Evolutionary conservation across 1,140 invertebrate genomes (phyloP).

Genomic region (Drosophila sp.): DNA sequence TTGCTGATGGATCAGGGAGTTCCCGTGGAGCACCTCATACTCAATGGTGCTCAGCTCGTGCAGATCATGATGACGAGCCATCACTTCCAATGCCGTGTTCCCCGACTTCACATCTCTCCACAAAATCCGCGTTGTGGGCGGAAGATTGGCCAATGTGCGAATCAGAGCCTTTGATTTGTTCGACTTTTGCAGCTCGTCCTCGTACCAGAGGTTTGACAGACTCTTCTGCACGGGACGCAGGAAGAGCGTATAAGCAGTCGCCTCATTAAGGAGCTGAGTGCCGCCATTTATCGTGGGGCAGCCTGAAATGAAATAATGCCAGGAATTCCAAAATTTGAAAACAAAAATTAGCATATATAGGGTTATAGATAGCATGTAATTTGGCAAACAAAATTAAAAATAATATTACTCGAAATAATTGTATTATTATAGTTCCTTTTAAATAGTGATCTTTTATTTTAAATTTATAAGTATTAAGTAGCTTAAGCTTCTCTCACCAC

Average conservation of each 20-base stretch:
- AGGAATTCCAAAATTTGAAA: too few species aligned
- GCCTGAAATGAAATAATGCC: slow-evolving; percentile 27
- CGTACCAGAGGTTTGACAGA: slow-evolving; percentile 54
- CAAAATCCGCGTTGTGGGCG: slow-evolving; percentile 47
- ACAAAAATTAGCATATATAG: too few species aligned
- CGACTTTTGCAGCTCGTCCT: slow-evolving; percentile 71
- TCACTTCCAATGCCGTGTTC: slow-evolving; percentile 37
- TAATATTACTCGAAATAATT: too few species aligned
- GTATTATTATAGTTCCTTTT: too few species aligned
- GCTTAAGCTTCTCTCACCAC: slow-evolving; percentile 38
- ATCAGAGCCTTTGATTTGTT: slow-evolving; percentile 61
- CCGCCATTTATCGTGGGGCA: slow-evolving; percentile 51
- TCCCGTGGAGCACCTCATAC: slow-evolving; percentile 32
- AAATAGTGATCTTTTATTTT: too few species aligned
- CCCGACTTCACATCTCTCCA: slow-evolving; percentile 50
- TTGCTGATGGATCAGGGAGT: slow-evolving; percentile 27
- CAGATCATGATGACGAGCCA: slow-evolving; percentile 60
- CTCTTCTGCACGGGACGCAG: slow-evolving; percentile 71
- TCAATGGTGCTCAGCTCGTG: slow-evolving; percentile 58
- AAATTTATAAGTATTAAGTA: too few species aligned
- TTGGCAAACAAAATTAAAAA: not conserved
- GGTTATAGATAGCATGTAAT: too few species aligned
- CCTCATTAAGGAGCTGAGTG: slow-evolving; percentile 56
- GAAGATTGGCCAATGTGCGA: slow-evolving; percentile 61
- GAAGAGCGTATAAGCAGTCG: slow-evolving; percentile 85